Evolutionary conservation across 2,888 invertebrate species (phyloP).

Genomic region (Polyploca ridens): DNA sequence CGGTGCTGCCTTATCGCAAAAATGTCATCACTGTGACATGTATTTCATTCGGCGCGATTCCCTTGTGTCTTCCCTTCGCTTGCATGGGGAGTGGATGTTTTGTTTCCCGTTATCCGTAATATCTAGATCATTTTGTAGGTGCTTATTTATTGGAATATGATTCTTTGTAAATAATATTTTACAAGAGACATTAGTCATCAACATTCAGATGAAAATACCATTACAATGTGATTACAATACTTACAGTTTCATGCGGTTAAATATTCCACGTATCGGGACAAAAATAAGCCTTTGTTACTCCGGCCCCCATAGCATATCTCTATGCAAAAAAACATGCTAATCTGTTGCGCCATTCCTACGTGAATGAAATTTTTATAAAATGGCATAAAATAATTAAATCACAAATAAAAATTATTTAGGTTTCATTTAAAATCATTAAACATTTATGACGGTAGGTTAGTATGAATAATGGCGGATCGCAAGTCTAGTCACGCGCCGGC

Average conservation of each 20-base stretch:
- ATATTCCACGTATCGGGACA: too few relatives aligned
- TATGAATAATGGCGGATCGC: constrained; percentile 51
- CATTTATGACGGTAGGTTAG: constrained; percentile 30
- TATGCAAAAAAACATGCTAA: too few relatives aligned
- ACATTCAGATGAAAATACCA: background rate
- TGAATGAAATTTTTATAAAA: too few relatives aligned
- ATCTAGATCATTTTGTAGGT: constrained; percentile 45
- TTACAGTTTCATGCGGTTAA: too few relatives aligned
- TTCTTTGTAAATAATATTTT: background rate
- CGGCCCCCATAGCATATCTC: too few relatives aligned
- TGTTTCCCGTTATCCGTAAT: constrained; percentile 44
- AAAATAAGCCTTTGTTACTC: too few relatives aligned
- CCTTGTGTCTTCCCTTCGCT: constrained; percentile 47
- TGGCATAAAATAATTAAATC: background rate
- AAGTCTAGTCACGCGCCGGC: constrained; percentile 72
- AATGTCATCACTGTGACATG: constrained; percentile 67
- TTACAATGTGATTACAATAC: background rate
- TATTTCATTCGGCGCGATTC: constrained; percentile 61
- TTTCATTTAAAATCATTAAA: constrained; percentile 11
- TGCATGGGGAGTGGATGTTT: constrained; percentile 41
- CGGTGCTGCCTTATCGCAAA: constrained; percentile 67
- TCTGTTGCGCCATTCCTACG: too few relatives aligned
- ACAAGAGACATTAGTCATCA: background rate
- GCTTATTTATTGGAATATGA: constrained; percentile 18
- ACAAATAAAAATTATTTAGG: background rate